Base-by-base conservation (phyloP, 2,113 vertebrate species). In the Asarcornis scutulata region DNA sequence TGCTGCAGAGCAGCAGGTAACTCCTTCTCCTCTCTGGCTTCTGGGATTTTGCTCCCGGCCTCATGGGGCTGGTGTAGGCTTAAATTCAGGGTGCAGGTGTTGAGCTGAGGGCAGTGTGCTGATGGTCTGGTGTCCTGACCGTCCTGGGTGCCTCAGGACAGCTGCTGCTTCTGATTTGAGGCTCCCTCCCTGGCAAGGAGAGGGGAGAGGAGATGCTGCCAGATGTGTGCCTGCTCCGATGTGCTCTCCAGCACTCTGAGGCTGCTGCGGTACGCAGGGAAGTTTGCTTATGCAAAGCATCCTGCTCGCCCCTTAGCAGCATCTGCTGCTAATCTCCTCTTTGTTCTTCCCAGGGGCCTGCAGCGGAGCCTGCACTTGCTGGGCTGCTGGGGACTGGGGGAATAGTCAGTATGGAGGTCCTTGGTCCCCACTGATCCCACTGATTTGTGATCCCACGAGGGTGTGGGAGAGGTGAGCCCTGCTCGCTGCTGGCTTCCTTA, bases 151-250 rank as follows among this genome's bases (percentile, higher is more conserved):
- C 13, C 72, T 73, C 11, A 0, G 12, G 29, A 1, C 6, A 5
- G 50, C 84, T 88, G 88, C 73, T 84, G n/a, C 34, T 81, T 83
- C 73, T 64, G 90, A 34, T 72, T 69, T 86, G 77, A 88, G 86
- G 5, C 62, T 94, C 71, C 38, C 18, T 86, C 17, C 32, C 53
- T 73, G 60, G 89, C 75, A 58, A 8, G 34, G 13, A 79, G 56
- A 72, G 9, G 38, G 62, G 50, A 58, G 53, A 66, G 34, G 88
- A 44, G 88, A 44, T 56, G 71, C 84, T 94, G 93, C 95, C 92
- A 96, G 93, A 88, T 90, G 93, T 91, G 78, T 17, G 5, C 58
- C 74, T 62, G 40, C 89, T 92, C 91, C 94, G 92, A 80, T 94
- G 95, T 60, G 78, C 26, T 0, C 78, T 77, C 59, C 50, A 9